Base-by-base conservation (phyloP, 1,140 invertebrate species). In the Gryon sp. region DNA sequence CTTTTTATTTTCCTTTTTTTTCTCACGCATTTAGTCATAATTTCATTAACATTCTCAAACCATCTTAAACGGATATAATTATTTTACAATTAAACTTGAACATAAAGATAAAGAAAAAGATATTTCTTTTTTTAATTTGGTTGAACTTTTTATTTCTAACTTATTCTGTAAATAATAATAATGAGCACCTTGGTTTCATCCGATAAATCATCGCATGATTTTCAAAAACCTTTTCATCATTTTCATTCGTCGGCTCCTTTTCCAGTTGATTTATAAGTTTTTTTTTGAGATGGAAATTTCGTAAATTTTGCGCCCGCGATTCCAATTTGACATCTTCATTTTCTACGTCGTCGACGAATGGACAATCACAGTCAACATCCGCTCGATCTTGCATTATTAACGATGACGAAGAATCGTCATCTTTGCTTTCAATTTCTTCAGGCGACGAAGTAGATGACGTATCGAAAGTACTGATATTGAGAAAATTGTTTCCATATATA, bases 201-300 rank as follows among this genome's bases (percentile, higher is more conserved):
- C 85, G 83, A 77, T 88, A 86, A 40, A 85, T 77, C 26, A 86
- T 73, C 2, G 86, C 83, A 6, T 89, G 87, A 74, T 89, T 89
- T 4, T 82, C 65, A 18, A 86, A 78, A 11, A 80, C 78, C 22
- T 85, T 82, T 3, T 75, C 62, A 8, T 85, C 80, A 2, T 57
- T 60, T n/a, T 57, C 52, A 26, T 63, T 57, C 3, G 52, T 30
- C 0, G 59, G 16, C 14, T 48, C 16, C 9, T 36, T 30, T 36
- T 69, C 76, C 9, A 79, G 52, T 30, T 72, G 45, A 8, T 79
- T 78, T 19, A 84, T 8, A 4, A 86, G 26, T 66, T 79, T 85
- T 30, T 83, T 81, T 4, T 82, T 63, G 2, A 83, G 18, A 14
- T 87, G 81, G 53, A 83, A 86, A 63, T 87, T 87, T 0, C 82